These are phyloP conservation scores for Emydura subglobosa DNA, from an alignment of 2,113 vertebrate species.

Conservation along the genomic window DNA sequence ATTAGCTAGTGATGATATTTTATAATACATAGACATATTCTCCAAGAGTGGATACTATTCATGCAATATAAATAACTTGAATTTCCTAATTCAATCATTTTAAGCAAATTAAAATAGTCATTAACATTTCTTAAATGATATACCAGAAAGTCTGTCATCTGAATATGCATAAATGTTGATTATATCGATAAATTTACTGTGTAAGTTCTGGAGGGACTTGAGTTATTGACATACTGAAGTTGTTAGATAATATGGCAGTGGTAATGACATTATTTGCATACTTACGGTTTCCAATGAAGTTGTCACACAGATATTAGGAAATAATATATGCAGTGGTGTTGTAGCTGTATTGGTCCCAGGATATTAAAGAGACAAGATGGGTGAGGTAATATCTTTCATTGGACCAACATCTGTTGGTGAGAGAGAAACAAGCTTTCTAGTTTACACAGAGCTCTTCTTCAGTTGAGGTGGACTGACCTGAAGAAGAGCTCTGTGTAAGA, in stretches of 20 bases:
- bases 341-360: neutral
- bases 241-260: neutral
- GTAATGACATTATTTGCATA: neutral
- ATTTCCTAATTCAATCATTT: neutral
- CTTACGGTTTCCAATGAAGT: neutral
- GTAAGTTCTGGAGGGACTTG: neutral
- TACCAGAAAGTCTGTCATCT: neutral
- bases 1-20: neutral
- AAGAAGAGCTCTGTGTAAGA: neutral
- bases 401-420: neutral
- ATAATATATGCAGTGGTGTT: neutral
- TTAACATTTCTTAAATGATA: neutral
- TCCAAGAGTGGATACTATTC: neutral
- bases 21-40: neutral
- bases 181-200: neutral
- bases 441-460: neutral
- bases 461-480: neutral
- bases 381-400: neutral
- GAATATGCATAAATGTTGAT: conserved; percentile 11
- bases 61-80: neutral
- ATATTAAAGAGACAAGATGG: neutral
- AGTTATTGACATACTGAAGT: neutral
- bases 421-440: neutral
- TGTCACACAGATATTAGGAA: neutral
- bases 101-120: neutral